phyloP scores from a whole-genome alignment of 2,113 vertebrate genomes.

The Zingel zingel region DNA sequence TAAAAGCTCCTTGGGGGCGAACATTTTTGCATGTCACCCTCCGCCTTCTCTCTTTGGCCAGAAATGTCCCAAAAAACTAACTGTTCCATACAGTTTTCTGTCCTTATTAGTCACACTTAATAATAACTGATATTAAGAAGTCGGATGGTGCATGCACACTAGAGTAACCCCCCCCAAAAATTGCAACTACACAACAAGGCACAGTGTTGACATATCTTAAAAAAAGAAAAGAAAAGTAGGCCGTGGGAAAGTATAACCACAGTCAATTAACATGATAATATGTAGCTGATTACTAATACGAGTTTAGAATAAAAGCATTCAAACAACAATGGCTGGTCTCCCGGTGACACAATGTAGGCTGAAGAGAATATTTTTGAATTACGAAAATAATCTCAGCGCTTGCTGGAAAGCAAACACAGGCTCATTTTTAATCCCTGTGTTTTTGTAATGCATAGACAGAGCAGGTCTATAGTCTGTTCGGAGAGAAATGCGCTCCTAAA shows the following conservation, averaged over 20 bases:
- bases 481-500: constrained; percentile 60
- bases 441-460: constrained; percentile 63
- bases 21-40: constrained; percentile 23
- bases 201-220: background rate
- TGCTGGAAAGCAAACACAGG: constrained; percentile 58
- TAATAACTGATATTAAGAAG: background rate
- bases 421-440: constrained; percentile 69
- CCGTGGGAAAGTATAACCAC: constrained; percentile 69
- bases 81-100: background rate
- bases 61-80: background rate
- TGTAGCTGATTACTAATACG: constrained; percentile 60
- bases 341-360: constrained; percentile 49
- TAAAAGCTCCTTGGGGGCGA: constrained; percentile 43
- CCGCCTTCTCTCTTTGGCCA: constrained; percentile 12
- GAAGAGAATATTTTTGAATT: constrained; percentile 54
- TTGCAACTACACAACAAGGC: background rate
- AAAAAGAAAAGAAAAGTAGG: constrained; percentile 38
- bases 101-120: constrained; percentile 13
- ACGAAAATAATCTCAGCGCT: constrained; percentile 65
- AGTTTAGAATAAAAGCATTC: constrained; percentile 61
- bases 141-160: background rate
- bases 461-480: constrained; percentile 50
- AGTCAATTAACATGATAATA: constrained; percentile 72
- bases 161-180: background rate
- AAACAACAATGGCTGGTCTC: constrained; percentile 50